Evolutionary conservation across 2,113 vertebrate genomes (phyloP).

Genomic region (Chaenocephalus aceratus): DNA sequence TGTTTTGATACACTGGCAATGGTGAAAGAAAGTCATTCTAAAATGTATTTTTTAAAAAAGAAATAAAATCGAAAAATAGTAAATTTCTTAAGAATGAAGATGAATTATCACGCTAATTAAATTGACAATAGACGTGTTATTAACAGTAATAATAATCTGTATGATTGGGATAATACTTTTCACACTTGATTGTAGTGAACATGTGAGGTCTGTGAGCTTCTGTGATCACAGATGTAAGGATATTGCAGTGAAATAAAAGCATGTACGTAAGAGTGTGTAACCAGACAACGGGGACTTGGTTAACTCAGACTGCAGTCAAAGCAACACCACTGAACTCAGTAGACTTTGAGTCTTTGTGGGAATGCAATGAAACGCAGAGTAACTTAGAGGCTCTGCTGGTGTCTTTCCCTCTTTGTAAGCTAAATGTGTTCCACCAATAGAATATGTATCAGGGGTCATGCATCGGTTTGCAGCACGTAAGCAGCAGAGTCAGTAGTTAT

Average conservation of each 20-base stretch:
- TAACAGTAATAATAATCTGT: not conserved
- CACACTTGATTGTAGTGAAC: not conserved
- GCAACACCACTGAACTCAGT: not conserved
- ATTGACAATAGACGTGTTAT: too few relatives aligned
- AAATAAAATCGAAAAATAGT: too few relatives aligned
- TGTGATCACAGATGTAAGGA: not conserved
- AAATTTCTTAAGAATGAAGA: too few relatives aligned
- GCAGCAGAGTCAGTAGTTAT: not conserved
- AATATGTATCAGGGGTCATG: not conserved
- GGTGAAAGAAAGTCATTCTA: too few relatives aligned
- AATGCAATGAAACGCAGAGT: not conserved
- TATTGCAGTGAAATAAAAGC: not conserved
- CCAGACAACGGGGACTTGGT: not conserved
- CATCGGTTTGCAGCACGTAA: too few relatives aligned
- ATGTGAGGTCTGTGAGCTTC: not conserved
- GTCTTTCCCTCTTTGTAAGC: not conserved
- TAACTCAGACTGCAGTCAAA: not conserved
- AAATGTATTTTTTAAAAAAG: too few relatives aligned
- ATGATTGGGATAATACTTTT: not conserved
- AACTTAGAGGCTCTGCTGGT: not conserved
- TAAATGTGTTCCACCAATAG: not conserved
- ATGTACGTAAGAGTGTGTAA: not conserved
- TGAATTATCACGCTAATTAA: too few relatives aligned
- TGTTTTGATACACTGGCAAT: too few relatives aligned
- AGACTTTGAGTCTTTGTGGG: not conserved